A percentile compares a stretch with the other conserved stretches of the same genome.
Conservation (phyloP, 2,797 vertebrate species). For the Borostomias antarcticus region DNA sequence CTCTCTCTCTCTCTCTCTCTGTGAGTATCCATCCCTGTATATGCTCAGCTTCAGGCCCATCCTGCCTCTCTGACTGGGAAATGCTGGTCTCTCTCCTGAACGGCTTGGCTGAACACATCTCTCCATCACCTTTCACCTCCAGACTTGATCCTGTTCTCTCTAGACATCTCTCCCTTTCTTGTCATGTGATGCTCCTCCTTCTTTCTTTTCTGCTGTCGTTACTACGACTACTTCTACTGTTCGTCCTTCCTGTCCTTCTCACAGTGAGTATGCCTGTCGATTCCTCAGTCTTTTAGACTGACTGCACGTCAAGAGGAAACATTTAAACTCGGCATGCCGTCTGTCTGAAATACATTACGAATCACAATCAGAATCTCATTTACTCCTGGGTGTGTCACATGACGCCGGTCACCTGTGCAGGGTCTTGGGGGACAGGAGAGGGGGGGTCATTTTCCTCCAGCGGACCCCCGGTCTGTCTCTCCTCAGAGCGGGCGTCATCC, state of each 20-base stretch:
- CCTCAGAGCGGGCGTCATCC: not conserved
- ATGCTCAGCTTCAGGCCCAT: not conserved
- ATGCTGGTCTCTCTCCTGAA: not conserved
- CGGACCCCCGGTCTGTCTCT: not conserved
- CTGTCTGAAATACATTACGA: not conserved
- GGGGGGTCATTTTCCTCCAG: not conserved
- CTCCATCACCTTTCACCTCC: not conserved
- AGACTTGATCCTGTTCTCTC: conserved; percentile 8
- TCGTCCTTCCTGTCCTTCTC: not conserved
- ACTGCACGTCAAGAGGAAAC: too few relatives aligned
- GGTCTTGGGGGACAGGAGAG: not conserved
- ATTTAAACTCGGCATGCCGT: conserved; percentile 2
- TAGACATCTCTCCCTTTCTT: not conserved
- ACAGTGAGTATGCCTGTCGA: not conserved
- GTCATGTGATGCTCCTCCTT: not conserved
- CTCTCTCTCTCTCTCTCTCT: not conserved
- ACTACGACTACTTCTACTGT: not conserved
- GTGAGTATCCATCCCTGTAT: not conserved
- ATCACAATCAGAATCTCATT: not conserved
- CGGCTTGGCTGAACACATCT: not conserved
- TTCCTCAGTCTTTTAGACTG: not conserved
- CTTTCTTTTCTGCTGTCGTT: not conserved
- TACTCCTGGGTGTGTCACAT: not conserved
- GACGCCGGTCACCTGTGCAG: not conserved
- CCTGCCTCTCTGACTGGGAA: not conserved